Base-by-base conservation (phyloP, 2,888 invertebrate species). In the Pterostichus niger region DNA sequence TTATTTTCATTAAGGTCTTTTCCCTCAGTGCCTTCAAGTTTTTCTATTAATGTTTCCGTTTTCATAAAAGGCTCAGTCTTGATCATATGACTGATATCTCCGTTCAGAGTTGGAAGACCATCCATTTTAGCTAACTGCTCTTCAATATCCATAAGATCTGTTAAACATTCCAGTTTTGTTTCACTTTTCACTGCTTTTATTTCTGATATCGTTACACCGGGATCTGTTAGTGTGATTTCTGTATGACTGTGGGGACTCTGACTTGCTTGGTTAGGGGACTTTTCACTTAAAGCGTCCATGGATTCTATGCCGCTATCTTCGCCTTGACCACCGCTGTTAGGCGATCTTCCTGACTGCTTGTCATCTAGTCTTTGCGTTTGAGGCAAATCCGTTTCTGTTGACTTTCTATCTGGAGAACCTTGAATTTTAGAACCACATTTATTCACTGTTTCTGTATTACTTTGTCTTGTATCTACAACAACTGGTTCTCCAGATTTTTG, bases 281-380 rank as follows among this genome's bases (percentile, higher is more conserved):
- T 97, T 89, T 97, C 97, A 17, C 97, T 97, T n/a, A 97, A 90
- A 1, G 97, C 97, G 88, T 97, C 97, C 97, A 97, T 97, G 49
- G 96, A 96, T 89, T 97, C 97, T 82, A 97, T 97, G 13, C 97
- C 97, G 82, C 97, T 97, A 90, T 97, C 97, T 88, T 97, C 97
- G 61, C 96, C 96, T 87, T 94, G 94, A 5, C 87, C 88, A 52
- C 90, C 89, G 1, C 89, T 89, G 84, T 88, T 89, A 11, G 90
- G 90, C n/a, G 90, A 90, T 33, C 90, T 86, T 13, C 87, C 85
- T 13, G 87, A 85, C 82, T 87, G 86, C 76, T 87, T 86, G 49
- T 87, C 87, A 49, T 85, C 84, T 77, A 86, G 71, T 54, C 81
- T 46, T 59, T 73, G 82, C 11, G 73, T 75, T 49, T 73, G 82